Base-by-base conservation (phyloP, 1,140 invertebrate species). In the Pachypeltis micranthus region DNA sequence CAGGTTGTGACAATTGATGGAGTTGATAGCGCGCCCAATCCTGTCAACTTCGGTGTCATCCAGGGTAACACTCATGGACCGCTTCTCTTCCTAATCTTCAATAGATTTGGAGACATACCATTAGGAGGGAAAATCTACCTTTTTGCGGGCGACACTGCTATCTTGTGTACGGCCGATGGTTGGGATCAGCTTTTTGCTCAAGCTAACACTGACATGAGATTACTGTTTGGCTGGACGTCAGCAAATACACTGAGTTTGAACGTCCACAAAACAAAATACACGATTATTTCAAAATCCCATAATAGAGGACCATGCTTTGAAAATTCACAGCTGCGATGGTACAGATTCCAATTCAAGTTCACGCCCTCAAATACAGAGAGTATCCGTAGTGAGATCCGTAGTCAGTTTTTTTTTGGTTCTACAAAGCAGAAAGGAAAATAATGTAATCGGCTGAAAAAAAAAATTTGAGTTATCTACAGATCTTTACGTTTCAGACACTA, bases 1-100 rank as follows among this genome's bases (percentile, higher is more conserved):
- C 60, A 61, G n/a, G 60, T 44, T 16, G 60, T 44, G 39, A 47
- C 44, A 27, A 44, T 61, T 61, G 39, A 39, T 1, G 60, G 21
- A 27, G 60, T 51, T 51, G 47, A 10, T 47, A 61, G 60, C 12
- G 24, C 24, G n/a, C 24, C 27, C 16, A 51, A n/a, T 14, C 19
- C 44, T 14, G 60, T 47, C 1, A 4, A 24, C n/a, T 61, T 25
- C 1, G 26, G 24, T 1, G 60, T 44, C 25, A 14, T 61, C 14
- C 39, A 4, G n/a, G 26, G 23, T 2, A 61, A 23, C 16, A 28
- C 19, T 7, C 7, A 14, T 23, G 12, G 27, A 7, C 16, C 56
- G 4, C 23, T 39, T n/a, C 21, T 51, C 10, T 51, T 51, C 23
- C 21, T 51, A 4, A 51, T 51, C 19, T 51, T 51, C 21, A 51